These are phyloP conservation scores for Ennomos fuscantarius DNA, from an alignment of 2,888 invertebrate species.

Conservation along the genomic window DNA sequence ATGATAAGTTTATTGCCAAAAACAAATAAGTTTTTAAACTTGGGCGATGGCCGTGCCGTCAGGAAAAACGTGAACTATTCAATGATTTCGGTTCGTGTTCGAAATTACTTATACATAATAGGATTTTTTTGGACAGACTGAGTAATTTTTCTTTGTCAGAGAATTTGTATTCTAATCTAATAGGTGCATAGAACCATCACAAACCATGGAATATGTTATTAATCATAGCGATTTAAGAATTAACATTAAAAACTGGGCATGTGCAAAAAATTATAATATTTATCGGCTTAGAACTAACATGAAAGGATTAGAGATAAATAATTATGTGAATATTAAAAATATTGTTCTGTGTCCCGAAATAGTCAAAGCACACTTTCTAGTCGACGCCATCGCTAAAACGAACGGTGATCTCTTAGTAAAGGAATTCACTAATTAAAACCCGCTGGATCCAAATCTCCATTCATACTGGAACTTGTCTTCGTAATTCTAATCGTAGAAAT, in stretches of 20 bases:
- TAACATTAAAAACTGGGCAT: too few relatives aligned
- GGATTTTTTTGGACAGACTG: neutral
- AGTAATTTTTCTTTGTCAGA: slow-evolving; percentile 18
- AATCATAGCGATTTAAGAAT: slow-evolving; percentile 12
- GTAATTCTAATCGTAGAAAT: slow-evolving; percentile 34
- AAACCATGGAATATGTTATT: slow-evolving; percentile 4
- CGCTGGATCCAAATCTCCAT: slow-evolving; percentile 7
- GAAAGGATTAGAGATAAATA: too few relatives aligned
- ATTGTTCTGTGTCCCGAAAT: too few relatives aligned
- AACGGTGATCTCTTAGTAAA: slow-evolving; percentile 5
- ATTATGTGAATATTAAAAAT: too few relatives aligned
- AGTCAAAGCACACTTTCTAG: too few relatives aligned
- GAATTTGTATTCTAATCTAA: slow-evolving; percentile 19
- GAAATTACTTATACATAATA: slow-evolving; percentile 13
- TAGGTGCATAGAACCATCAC: slow-evolving; percentile 16
- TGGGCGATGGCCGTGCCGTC: slow-evolving; percentile 9
- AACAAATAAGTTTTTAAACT: too few relatives aligned
- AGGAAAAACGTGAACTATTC: slow-evolving; percentile 31
- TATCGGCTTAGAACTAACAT: too few relatives aligned
- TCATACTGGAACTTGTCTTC: slow-evolving; percentile 15
- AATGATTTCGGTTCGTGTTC: slow-evolving; percentile 22
- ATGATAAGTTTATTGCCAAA: neutral
- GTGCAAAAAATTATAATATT: too few relatives aligned
- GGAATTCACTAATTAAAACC: slow-evolving; percentile 20
- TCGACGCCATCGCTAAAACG: neutral